Conservation (phyloP, 1,140 invertebrate species). For the Rhopalosiphum maidis region DNA sequence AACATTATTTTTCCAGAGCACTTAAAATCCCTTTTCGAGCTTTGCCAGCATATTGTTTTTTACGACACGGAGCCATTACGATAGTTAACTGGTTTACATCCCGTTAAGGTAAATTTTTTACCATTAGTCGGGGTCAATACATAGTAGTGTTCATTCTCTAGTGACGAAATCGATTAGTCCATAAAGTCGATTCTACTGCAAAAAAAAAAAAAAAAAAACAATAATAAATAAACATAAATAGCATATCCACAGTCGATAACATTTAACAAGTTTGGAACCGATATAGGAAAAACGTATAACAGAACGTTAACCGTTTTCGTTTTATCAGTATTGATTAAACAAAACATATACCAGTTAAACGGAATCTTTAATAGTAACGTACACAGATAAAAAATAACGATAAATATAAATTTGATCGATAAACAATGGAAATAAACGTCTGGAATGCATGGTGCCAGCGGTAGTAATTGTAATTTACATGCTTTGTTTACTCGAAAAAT, state of each 20-base stretch:
- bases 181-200: background rate
- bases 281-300: background rate
- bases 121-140: background rate
- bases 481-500: background rate
- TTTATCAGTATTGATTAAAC: background rate
- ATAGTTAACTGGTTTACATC: slow-evolving; percentile 14
- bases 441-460: background rate
- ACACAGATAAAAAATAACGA: background rate
- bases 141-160: background rate
- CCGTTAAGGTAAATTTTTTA: background rate
- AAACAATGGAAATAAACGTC: background rate
- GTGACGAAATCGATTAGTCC: background rate
- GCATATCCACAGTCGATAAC: background rate
- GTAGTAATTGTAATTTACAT: background rate
- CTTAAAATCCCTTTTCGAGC: background rate
- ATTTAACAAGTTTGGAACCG: background rate
- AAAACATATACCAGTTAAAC: background rate
- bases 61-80: background rate
- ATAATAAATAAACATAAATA: no score
- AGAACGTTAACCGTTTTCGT: background rate
- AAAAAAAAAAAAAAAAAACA: background rate
- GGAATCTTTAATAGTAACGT: background rate
- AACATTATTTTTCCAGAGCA: background rate
- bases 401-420: background rate
- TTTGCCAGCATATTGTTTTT: background rate